Conservation (phyloP, 2,888 invertebrate genomes). For the Cyclophora punctaria region DNA sequence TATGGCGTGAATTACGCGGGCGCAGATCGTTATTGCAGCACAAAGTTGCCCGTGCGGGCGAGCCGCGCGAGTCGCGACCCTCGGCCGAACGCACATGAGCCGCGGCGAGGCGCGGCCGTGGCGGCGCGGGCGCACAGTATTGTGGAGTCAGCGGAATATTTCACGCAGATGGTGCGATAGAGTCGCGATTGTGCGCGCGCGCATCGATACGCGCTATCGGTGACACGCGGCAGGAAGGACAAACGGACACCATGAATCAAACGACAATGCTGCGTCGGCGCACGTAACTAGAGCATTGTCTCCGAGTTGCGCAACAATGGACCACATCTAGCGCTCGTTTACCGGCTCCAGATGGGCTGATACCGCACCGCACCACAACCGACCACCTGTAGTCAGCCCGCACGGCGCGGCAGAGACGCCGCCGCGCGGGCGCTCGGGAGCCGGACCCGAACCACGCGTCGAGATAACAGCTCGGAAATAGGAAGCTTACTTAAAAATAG, state of each 20-base stretch:
- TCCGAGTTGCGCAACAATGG: constrained; percentile 23
- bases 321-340: not conserved
- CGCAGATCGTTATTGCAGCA: constrained; percentile 52
- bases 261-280: constrained; percentile 15
- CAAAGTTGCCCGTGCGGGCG: constrained; percentile 4
- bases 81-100: no score
- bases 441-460: no score
- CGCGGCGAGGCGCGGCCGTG: not conserved
- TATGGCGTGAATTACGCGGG: constrained; percentile 70
- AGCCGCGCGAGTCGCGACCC: not conserved
- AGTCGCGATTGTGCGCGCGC: constrained; percentile 45
- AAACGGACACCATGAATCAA: constrained; percentile 61
- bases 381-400: no score
- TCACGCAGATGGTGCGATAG: constrained; percentile 69
- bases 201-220: constrained; percentile 48
- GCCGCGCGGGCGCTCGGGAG: no score
- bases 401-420: no score
- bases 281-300: constrained; percentile 20
- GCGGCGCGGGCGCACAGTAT: constrained; percentile 24
- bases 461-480: not conserved
- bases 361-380: no score
- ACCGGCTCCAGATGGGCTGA: no score
- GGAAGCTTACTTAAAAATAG: not conserved
- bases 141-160: constrained; percentile 56
- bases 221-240: constrained; percentile 47